Conservation (phyloP, 1,140 invertebrate species). For the Hermetia illucens region DNA sequence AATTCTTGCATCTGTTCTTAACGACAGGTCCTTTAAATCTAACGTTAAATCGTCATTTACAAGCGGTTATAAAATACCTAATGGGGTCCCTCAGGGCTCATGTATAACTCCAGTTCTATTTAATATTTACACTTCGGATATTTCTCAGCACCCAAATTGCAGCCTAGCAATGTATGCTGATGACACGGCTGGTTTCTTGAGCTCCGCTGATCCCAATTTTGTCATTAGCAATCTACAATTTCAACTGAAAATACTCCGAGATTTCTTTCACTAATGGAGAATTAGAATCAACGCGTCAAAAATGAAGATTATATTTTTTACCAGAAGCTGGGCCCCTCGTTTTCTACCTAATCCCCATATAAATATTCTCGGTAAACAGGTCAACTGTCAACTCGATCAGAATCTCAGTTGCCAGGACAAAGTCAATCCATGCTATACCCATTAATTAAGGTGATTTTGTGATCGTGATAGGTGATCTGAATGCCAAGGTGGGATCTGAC, state of each 20-base stretch:
- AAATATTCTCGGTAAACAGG: no score
- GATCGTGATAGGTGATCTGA: no score
- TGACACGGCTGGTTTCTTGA: conserved; percentile 13
- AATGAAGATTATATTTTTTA: not conserved
- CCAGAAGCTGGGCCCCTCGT: no score
- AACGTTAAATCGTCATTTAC: conserved; percentile 8
- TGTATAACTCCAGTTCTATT: conserved; percentile 15
- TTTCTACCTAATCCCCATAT: no score
- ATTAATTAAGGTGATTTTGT: no score
- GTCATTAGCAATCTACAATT: not conserved
- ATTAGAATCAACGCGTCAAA: conserved; percentile 1
- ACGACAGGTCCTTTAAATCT: conserved; percentile 10
- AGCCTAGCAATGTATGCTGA: conserved; percentile 15
- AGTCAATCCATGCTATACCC: no score
- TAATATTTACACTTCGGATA: conserved; percentile 13
- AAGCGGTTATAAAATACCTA: conserved; percentile 6
- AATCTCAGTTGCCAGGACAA: no score
- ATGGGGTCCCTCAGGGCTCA: conserved; percentile 19
- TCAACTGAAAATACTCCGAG: not conserved
- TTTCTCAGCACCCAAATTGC: conserved; percentile 6
- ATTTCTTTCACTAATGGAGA: not conserved
- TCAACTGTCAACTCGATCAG: no score
- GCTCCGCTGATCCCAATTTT: conserved; percentile 4
- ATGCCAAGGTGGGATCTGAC: no score
- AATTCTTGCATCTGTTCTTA: conserved; percentile 12